phyloP scores from a whole-genome alignment of 2,113 vertebrate species.

The Steatornis caripensis region DNA sequence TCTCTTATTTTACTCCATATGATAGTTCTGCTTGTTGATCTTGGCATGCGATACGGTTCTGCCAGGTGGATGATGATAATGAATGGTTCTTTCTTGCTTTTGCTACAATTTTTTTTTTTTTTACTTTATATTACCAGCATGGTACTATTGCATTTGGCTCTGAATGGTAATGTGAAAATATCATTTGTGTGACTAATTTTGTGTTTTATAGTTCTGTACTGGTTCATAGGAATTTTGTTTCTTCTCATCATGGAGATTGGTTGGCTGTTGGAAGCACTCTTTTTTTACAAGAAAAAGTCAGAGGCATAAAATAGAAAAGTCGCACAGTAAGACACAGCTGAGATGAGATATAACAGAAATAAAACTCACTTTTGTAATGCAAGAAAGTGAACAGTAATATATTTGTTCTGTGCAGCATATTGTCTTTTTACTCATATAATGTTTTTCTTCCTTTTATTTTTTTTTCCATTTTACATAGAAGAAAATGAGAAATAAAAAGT shows the following conservation, averaged over 20 bases:
- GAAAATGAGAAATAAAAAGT: neutral
- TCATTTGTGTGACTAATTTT: neutral
- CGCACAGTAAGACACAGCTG: neutral
- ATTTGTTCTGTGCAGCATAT: neutral
- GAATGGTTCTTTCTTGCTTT: neutral
- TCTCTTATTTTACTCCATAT: neutral
- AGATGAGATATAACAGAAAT: neutral
- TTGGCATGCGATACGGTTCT: neutral
- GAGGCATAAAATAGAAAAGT: constrained; percentile 1
- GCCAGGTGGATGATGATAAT: neutral
- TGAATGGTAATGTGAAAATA: neutral
- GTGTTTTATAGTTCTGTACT: neutral
- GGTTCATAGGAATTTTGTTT: neutral
- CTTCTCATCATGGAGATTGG: neutral
- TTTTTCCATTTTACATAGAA: neutral
- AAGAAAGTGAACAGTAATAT: neutral
- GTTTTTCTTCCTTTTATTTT: neutral
- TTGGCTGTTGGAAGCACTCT: neutral
- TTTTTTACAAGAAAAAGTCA: neutral
- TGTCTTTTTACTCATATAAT: neutral
- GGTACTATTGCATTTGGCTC: neutral
- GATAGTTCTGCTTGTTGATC: neutral
- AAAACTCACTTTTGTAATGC: neutral
- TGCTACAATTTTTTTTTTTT: neutral
- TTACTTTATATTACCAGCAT: neutral